Conservation (phyloP, 2,888 invertebrate species). For the Drosophila falleni region DNA sequence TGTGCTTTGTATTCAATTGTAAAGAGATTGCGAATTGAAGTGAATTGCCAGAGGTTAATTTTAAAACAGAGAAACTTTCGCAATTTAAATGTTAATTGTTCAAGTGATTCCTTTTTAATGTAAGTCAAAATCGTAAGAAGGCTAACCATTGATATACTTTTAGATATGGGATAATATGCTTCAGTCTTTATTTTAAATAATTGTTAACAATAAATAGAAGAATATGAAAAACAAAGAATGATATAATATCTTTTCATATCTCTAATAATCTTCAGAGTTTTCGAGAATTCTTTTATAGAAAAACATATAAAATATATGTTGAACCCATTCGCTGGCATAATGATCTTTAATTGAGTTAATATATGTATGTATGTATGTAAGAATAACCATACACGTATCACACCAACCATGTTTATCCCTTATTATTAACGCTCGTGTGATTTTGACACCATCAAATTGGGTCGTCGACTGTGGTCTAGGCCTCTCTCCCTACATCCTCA, state of each 20-base stretch:
- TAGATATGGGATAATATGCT: too few relatives aligned
- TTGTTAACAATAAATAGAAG: neutral
- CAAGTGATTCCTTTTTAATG: neutral
- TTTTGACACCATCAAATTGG: conserved; percentile 78
- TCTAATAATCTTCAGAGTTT: neutral
- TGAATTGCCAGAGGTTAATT: conserved; percentile 8
- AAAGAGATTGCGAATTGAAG: conserved; percentile 25
- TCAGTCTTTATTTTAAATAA: too few relatives aligned
- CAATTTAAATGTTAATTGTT: conserved; percentile 10
- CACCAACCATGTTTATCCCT: conserved; percentile 27
- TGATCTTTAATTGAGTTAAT: conserved; percentile 38
- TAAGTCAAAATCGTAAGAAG: neutral
- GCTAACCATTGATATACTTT: too few relatives aligned
- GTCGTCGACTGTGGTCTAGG: conserved; percentile 65
- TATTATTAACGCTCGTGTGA: conserved; percentile 80
- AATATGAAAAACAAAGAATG: neutral
- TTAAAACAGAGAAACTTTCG: conserved; percentile 8
- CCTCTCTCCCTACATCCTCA: conserved; percentile 8
- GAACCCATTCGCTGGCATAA: neutral
- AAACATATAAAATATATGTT: neutral
- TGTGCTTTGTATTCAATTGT: conserved; percentile 31
- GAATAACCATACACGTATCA: conserved; percentile 11
- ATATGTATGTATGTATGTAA: conserved; percentile 9
- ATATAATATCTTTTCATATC: neutral
- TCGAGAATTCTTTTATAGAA: too few relatives aligned